A percentile compares a stretch with the other conserved stretches of the same genome.
These are phyloP conservation scores for Phyllotreta cruciferae DNA, from an alignment of 2,888 invertebrate species.

Conservation along the genomic window DNA sequence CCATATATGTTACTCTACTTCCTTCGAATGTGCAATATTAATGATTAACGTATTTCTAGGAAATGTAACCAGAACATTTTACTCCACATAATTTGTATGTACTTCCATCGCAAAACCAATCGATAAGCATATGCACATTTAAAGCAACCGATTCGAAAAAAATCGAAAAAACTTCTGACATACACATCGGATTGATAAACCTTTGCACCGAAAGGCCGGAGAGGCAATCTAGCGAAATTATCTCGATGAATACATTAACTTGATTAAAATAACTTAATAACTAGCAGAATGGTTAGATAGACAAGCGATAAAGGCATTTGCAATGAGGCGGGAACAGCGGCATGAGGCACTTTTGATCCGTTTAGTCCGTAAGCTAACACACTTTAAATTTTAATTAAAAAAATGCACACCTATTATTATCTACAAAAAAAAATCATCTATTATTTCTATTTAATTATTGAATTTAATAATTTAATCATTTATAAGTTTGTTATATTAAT, in stretches of 20 bases:
- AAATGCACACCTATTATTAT: too few species aligned
- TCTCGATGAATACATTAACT: constrained; percentile 29
- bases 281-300: constrained; percentile 29
- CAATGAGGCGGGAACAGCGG: constrained; percentile 45
- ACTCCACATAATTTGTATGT: too few species aligned
- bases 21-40: too few species aligned
- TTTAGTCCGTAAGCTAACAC: constrained; percentile 27
- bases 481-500: too few species aligned
- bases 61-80: too few species aligned
- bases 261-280: constrained; percentile 32
- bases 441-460: too few species aligned
- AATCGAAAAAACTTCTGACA: constrained; percentile 6
- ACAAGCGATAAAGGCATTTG: constrained; percentile 31
- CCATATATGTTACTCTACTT: too few species aligned
- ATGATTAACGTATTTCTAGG: too few species aligned
- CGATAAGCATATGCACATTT: too few species aligned
- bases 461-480: too few species aligned
- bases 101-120: too few species aligned
- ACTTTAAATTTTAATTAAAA: not conserved
- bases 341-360: constrained; percentile 48
- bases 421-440: too few species aligned
- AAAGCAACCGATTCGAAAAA: constrained; percentile 2
- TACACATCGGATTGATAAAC: constrained; percentile 10
- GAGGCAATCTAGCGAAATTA: constrained; percentile 21
- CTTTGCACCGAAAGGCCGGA: not conserved